Evolutionary conservation across 2,888 invertebrate genomes (phyloP), one percentile per base, ranked within the genome.

Genomic region (Tryphoninae sp.): DNA sequence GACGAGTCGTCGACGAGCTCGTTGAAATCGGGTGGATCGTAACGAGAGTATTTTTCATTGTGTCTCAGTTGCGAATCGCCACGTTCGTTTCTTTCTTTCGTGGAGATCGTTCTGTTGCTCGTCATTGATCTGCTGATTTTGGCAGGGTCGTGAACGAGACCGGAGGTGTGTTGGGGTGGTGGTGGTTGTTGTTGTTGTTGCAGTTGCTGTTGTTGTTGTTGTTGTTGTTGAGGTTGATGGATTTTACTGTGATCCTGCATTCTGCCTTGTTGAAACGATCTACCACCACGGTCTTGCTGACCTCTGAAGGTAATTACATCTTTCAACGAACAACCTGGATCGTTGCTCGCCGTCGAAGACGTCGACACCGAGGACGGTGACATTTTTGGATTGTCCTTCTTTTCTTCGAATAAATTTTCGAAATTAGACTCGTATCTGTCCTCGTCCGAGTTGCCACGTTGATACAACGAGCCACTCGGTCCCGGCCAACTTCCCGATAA

Each of bases 401-500:
- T 96, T 88, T 97, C 97, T 88, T 96, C 96, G 89, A 97, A 97
- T 0, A 97, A 93, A 92, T 97, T 96, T 89, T 97, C 97, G 88
- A 97, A 97, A 71, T 95, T 95, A 42, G 95, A 95, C 87, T 96
- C 96, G 87, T 92, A 93, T 78, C 91, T 90, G 84, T 97, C 96
- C 87, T 95, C 95, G 78, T 93, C 93, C 83, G 95, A 95, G 83
- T 94, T 94, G 8, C 92, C 92, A 72, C 94, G 92, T 75, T 95
- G 95, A 87, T 95, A 95, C 81, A 92, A 89, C 45, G 94, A 94
- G 7, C 94, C 94, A 64, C 95, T 92, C 33, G 95, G 95, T 13
- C 96, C 96, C 6, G 95, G 95, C 96, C 97, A 97, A 90, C 96
- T 96, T 16, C 96, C 97, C 0, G 97, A 97, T n/a, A 98, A 92